Evolutionary conservation across 2,888 invertebrate genomes (phyloP).

Genomic region (Carcina quercana): DNA sequence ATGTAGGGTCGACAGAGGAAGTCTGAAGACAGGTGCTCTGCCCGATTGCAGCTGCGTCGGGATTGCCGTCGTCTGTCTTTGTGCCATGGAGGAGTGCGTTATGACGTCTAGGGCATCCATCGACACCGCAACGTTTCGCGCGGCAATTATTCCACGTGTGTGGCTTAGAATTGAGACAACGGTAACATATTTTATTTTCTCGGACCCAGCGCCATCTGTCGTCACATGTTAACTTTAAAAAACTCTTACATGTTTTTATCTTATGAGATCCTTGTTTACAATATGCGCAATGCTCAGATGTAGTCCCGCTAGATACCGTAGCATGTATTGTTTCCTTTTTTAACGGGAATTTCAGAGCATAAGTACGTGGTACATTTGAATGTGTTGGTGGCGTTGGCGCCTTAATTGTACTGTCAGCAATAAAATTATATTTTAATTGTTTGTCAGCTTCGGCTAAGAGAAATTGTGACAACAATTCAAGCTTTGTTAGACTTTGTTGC

Average conservation of each 20-base stretch:
- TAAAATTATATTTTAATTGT: constrained; percentile 1
- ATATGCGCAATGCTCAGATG: background rate
- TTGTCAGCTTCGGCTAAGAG: constrained; percentile 1
- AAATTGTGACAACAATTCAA: constrained; percentile 1
- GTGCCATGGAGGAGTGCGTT: constrained; percentile 2
- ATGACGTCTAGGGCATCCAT: constrained; percentile 2
- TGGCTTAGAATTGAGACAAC: constrained; percentile 3
- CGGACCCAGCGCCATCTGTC: constrained; percentile 3
- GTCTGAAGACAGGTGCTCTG: background rate
- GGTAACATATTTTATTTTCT: constrained; percentile 1
- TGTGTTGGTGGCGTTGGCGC: background rate
- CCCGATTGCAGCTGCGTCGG: background rate
- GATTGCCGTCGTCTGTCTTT: background rate
- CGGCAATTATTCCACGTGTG: constrained; percentile 3
- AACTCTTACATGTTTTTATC: constrained; percentile 1
- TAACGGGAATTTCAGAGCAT: too few species aligned
- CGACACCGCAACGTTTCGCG: constrained; percentile 1
- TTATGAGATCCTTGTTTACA: constrained; percentile 1
- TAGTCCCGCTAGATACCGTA: background rate
- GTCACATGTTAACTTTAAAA: background rate
- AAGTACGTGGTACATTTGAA: too few species aligned
- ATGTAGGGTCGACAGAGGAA: background rate
- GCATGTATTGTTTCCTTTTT: constrained; percentile 1
- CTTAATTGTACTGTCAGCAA: background rate
- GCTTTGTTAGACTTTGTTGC: too few species aligned